Percentiles rank a stretch among this genome's conserved stretches.
Evolutionary conservation across 2,888 invertebrate species (phyloP).

Genomic region (Pammene fasciana): DNA sequence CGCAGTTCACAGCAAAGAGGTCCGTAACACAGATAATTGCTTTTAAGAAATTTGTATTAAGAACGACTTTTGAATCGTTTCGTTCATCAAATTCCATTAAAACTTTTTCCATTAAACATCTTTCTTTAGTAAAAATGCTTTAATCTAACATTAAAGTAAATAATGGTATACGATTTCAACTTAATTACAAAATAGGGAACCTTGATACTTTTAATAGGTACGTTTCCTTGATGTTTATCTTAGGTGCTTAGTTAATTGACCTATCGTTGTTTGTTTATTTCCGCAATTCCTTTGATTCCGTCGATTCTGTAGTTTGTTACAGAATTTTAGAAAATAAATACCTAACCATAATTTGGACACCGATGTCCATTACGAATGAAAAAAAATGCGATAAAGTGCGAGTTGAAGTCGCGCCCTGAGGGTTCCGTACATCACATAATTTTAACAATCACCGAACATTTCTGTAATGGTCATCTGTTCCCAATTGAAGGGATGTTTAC

Average conservation of each 20-base stretch:
- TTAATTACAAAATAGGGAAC: conserved; percentile 57
- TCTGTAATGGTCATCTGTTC: no score
- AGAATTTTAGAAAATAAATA: no score
- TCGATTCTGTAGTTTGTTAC: background rate
- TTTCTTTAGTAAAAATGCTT: conserved; percentile 70
- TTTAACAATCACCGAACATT: no score
- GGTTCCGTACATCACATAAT: no score
- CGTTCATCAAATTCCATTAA: conserved; percentile 78
- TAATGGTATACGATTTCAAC: conserved; percentile 62
- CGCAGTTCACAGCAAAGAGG: conserved; percentile 40
- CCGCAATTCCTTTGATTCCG: background rate
- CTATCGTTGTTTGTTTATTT: conserved; percentile 23
- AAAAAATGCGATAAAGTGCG: no score
- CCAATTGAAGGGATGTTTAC: no score
- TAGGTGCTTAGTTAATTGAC: conserved; percentile 38
- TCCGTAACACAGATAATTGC: conserved; percentile 58
- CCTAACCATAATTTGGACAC: no score
- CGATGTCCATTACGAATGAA: no score
- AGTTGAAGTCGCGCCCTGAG: no score
- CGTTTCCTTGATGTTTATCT: conserved; percentile 51
- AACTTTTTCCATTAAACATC: conserved; percentile 80
- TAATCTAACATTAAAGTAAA: conserved; percentile 67
- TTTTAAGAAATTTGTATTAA: conserved; percentile 67
- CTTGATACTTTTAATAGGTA: conserved; percentile 52
- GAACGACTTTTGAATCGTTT: conserved; percentile 57